Evolutionary conservation across 2,888 invertebrate species (phyloP).

Genomic region (Rhyacophila evoluta): DNA sequence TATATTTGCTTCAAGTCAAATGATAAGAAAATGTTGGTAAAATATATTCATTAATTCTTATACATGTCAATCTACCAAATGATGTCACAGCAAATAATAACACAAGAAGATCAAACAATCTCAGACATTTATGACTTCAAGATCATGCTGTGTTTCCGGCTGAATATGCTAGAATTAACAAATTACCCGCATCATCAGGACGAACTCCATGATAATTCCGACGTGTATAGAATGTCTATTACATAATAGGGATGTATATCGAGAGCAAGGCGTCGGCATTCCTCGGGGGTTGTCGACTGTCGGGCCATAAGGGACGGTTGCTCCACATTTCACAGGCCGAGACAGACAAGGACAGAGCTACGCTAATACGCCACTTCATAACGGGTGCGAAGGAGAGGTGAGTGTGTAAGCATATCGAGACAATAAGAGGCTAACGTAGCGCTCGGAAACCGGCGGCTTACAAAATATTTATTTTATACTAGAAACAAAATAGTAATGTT

Average conservation of each 20-base stretch:
- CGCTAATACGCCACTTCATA: neutral
- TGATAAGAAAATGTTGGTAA: no score
- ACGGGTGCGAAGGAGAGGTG: neutral
- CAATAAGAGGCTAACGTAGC: slow-evolving; percentile 4
- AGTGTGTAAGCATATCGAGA: neutral
- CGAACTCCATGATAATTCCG: neutral
- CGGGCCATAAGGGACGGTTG: slow-evolving; percentile 12
- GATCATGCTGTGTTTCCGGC: no score
- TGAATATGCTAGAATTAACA: no score
- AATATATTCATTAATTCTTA: no score
- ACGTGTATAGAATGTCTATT: neutral
- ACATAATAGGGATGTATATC: slow-evolving; percentile 13
- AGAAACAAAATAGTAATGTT: no score
- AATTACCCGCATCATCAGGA: no score
- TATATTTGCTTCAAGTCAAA: no score
- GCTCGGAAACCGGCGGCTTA: neutral
- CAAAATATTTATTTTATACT: no score
- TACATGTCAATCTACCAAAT: no score
- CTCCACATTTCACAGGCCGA: slow-evolving; percentile 18
- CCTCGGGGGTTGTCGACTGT: slow-evolving; percentile 24
- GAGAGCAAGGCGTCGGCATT: slow-evolving; percentile 14
- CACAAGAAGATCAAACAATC: no score
- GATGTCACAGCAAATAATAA: no score
- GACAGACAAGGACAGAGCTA: slow-evolving; percentile 9
- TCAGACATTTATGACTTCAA: no score